Evolutionary conservation across 2,113 vertebrate species (phyloP).

Genomic region (Thymallus thymallus): DNA sequence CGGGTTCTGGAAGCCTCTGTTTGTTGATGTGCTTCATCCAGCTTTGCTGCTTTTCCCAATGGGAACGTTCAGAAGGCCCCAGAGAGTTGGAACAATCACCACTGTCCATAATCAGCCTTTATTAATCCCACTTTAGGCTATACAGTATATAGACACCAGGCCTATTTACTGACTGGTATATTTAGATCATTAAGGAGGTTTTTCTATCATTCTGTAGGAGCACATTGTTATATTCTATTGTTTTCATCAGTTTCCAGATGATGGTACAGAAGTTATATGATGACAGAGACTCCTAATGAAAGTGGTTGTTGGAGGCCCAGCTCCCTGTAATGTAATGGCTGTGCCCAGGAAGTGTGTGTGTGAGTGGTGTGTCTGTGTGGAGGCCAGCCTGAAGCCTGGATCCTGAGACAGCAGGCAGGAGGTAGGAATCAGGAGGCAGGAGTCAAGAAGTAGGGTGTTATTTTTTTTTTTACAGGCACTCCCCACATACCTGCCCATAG

Average conservation of each 20-base stretch:
- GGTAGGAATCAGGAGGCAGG: constrained; percentile 6
- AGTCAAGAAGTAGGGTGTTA: no score
- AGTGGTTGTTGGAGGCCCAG: no score
- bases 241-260: no score
- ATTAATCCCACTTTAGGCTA: neutral
- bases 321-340: no score
- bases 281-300: no score
- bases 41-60: constrained; percentile 9
- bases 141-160: neutral
- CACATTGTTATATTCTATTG: neutral
- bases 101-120: neutral
- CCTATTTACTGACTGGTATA: neutral
- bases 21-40: constrained; percentile 22
- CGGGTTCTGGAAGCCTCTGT: constrained; percentile 17
- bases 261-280: no score
- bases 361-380: constrained; percentile 5
- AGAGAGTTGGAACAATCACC: constrained; percentile 17
- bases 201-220: neutral
- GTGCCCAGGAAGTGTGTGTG: neutral
- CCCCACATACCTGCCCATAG: constrained; percentile 54
- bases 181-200: neutral
- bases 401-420: constrained; percentile 21
- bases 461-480: constrained; percentile 42
- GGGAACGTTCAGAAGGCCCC: constrained; percentile 15
- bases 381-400: neutral